Evolutionary conservation across 2,888 invertebrate genomes (phyloP), one percentile per base, ranked within the genome.

Genomic region (Heteropelma amictum): DNA sequence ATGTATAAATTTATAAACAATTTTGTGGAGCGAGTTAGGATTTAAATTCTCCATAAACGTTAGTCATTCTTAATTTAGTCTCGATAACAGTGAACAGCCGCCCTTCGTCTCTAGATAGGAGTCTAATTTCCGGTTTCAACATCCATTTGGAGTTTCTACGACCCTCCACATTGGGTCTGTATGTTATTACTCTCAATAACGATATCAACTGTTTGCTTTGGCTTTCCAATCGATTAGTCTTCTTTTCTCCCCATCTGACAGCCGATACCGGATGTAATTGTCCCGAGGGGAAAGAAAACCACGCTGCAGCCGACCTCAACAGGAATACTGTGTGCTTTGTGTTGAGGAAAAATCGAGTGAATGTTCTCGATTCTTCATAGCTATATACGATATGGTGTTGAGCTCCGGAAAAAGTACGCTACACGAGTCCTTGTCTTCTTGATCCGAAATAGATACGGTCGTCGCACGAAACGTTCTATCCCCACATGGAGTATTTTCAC

Each of bases 191-290:
- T 21, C 12, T 17, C 21, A 30, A 60, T 60, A 30, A 42, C 40
- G 53, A 54, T 35, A 33, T 54, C 47, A 17, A 7, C 17, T 47
- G 35, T 56, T 56, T 49, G 42, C 54, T 49, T 47, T 17, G 19
- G 10, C 12, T 42, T 47, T 30, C 42, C 51, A 58, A 58, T 69
- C 69, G 63, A 40, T 64, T 58, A 45, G 45, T 14, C 30, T 14
- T 17, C 28, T 42, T 51, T 28, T 14, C 35, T 14, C 3, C 3
- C 19, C 3, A 10, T 19, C 30, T 35, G 6, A n/a, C n/a, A n/a
- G n/a, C n/a, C n/a, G 26, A 49, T 51, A 14, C 64, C 49, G 56
- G 58, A 53, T 42, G 42, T 56, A 58, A 64, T 58, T 58, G 56
- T 38, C 63, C 30, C 49, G 14, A 51, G 63, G 42, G 10, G 21